These are phyloP conservation scores for Cyclura pinguis DNA, from an alignment of 2,797 vertebrate species.

Conservation along the genomic window DNA sequence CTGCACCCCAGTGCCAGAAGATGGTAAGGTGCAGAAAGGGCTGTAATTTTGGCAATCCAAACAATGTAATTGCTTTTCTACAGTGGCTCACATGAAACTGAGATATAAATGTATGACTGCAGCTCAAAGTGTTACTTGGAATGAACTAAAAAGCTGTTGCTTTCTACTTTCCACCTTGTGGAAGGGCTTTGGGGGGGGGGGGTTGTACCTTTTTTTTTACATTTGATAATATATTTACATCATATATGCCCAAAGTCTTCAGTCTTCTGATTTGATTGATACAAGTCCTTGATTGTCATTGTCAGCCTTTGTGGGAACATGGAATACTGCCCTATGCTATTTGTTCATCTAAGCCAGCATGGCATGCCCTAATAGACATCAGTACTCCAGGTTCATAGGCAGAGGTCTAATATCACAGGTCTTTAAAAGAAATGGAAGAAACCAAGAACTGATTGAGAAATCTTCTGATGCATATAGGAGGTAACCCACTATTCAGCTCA, in stretches of 20 bases:
- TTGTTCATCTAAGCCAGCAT: background rate
- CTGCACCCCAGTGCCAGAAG: too few relatives aligned
- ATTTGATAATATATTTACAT: background rate
- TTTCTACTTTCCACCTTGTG: background rate
- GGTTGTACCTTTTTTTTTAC: background rate
- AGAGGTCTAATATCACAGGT: background rate
- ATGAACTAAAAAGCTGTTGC: background rate
- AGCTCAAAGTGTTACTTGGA: background rate
- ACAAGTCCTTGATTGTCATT: background rate
- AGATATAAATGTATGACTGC: conserved; percentile 3
- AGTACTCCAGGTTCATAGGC: background rate
- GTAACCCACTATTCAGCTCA: background rate
- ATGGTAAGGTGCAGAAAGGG: too few relatives aligned
- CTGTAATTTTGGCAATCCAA: conserved; percentile 10
- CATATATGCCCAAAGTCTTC: too few relatives aligned
- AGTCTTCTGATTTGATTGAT: background rate
- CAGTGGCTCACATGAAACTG: background rate
- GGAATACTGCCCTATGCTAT: background rate
- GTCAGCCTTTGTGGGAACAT: background rate
- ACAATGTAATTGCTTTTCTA: conserved; percentile 6
- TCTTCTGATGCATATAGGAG: background rate
- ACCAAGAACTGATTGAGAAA: too few relatives aligned
- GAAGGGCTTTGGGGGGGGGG: background rate
- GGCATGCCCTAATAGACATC: background rate
- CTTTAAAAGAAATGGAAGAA: background rate